Conservation (phyloP, 2,113 vertebrate genomes). For the Cololabis saira region DNA sequence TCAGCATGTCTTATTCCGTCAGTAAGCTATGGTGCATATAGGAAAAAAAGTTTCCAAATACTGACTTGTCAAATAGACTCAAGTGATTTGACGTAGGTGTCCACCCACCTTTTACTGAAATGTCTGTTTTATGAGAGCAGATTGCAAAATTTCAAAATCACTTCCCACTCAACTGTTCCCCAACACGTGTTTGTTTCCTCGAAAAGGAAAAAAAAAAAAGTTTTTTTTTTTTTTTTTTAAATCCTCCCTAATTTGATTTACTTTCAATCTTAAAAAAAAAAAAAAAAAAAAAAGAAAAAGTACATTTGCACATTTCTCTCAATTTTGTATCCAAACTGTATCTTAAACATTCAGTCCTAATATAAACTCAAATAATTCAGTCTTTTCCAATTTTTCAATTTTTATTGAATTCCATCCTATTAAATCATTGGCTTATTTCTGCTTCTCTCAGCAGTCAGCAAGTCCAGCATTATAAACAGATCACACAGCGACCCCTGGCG, state of each 20-base stretch:
- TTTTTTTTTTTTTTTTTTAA: background rate
- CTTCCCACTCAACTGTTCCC: slow-evolving; percentile 7
- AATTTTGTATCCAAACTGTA: too few relatives aligned
- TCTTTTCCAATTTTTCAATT: slow-evolving; percentile 20
- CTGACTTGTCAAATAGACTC: slow-evolving; percentile 26
- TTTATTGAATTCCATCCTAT: slow-evolving; percentile 65
- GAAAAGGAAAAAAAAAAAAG: background rate
- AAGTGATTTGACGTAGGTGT: slow-evolving; percentile 31
- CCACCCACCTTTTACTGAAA: slow-evolving; percentile 18
- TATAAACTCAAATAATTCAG: background rate
- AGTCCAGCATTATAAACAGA: slow-evolving; percentile 35
- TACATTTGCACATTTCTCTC: too few relatives aligned
- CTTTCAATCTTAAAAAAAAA: too few relatives aligned
- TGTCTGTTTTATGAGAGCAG: slow-evolving; percentile 6
- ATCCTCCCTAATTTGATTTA: too few relatives aligned
- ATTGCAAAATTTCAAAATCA: slow-evolving; percentile 11
- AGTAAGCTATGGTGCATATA: background rate
- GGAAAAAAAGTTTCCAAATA: slow-evolving; percentile 21
- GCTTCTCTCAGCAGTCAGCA: slow-evolving; percentile 13
- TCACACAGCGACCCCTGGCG: slow-evolving; percentile 49
- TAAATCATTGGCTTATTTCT: slow-evolving; percentile 40
- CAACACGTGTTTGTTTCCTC: background rate
- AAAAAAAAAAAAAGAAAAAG: too few relatives aligned
- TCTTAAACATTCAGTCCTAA: too few relatives aligned
- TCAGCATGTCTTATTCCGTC: too few relatives aligned